Base-by-base conservation (phyloP, 2,888 invertebrate genomes). In the Cryptocephalus primarius region DNA sequence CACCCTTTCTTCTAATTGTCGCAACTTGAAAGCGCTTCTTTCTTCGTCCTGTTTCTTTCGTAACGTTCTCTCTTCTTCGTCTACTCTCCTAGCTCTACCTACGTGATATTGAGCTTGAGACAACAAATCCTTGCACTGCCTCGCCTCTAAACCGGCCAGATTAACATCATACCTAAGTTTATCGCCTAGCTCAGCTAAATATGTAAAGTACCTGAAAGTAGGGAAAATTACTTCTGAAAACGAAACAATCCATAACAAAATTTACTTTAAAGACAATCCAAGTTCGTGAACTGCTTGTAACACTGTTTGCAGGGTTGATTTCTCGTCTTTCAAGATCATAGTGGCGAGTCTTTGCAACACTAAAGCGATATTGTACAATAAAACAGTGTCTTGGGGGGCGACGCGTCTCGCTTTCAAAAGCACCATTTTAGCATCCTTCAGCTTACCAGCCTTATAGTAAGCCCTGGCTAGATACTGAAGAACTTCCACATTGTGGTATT, bases 61-160 rank as follows among this genome's bases (percentile, higher is more conserved):
- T 48, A 93, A 73, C 59, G 85, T 80, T 60, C 85, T 80, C 64
- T 96, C 96, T 71, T 95, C 94, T 68, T 94, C 93, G 67, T 96
- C 95, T 45, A 94, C 83, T 58, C 89, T 79, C 44, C 90, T 75
- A 40, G 95, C 92, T 60, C 96, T 75, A 1, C 88, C 83, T 45
- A 97, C 93, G 69, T 96, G 95, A 71, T 95, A 94, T 66, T 96
- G 93, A 9, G 96, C 96, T 72, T 96, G 95, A 22, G 91, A 90
- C 48, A 97, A 75, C 61, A 99, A 75, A 79, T 99, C 99, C 60
- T 90, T 90, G 68, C 97, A 97, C 55, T 91, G 88, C 46, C 90
- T 76, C 1, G 92, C 90, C 70, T 96, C 96, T 11, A 81, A 75
- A 11, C 80, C 85, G 1, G 94, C 93, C 46, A 88, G 77, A 39